Percentiles rank a stretch among this genome's conserved stretches.
These are phyloP conservation scores for Campodea augens DNA, from an alignment of 1,140 invertebrate genomes.

Conservation along the genomic window DNA sequence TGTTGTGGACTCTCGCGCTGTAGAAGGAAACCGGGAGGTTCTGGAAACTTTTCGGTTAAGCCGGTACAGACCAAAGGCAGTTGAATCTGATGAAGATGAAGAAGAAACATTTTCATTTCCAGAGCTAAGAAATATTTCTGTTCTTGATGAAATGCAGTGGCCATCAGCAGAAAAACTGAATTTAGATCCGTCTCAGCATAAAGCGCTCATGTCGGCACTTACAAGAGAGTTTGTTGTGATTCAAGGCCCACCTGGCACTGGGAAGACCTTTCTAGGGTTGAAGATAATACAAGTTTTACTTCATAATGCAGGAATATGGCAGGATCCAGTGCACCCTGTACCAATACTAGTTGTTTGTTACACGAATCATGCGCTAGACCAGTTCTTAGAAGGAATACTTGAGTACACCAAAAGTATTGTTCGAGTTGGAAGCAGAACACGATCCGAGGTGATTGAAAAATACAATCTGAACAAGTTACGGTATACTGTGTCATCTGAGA, in stretches of 20 bases:
- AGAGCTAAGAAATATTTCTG: not conserved
- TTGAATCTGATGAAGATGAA: not conserved
- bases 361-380: conserved; percentile 75
- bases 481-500: not conserved
- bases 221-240: conserved; percentile 46
- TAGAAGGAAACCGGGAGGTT: not conserved
- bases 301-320: conserved; percentile 23
- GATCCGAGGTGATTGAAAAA: conserved; percentile 30
- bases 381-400: conserved; percentile 58
- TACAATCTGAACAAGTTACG: conserved; percentile 21
- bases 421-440: conserved; percentile 50
- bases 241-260: conserved; percentile 61
- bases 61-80: not conserved
- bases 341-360: conserved; percentile 62
- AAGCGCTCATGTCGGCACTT: conserved; percentile 35
- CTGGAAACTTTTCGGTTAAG: not conserved
- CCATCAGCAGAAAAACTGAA: conserved; percentile 22
- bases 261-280: conserved; percentile 56
- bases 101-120: conserved; percentile 1
- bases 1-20: not conserved
- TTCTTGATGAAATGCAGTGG: conserved; percentile 20
- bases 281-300: conserved; percentile 39
- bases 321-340: conserved; percentile 12
- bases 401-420: conserved; percentile 34
- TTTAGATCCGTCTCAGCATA: conserved; percentile 36